Evolutionary conservation across 2,113 vertebrate species (phyloP).

Genomic region (Forbesichthys papilliferus): DNA sequence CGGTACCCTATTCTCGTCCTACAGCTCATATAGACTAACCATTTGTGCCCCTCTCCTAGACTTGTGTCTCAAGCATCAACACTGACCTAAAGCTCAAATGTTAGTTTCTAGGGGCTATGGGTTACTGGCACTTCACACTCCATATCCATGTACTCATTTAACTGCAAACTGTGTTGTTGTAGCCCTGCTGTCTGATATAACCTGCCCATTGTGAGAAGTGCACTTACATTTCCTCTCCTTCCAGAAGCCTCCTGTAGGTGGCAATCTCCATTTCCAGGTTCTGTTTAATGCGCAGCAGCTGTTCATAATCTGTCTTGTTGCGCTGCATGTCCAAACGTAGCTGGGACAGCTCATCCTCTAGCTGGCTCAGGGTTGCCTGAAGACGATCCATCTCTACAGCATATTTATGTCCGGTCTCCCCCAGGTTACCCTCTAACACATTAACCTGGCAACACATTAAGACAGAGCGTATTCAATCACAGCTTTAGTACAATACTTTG

Average conservation of each 20-base stretch:
- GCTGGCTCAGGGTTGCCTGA: conserved; percentile 64
- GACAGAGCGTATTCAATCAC: background rate
- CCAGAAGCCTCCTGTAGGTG: conserved; percentile 80
- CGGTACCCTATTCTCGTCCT: no score
- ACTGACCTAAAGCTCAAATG: no score
- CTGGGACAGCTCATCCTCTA: conserved; percentile 78
- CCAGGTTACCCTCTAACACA: conserved; percentile 76
- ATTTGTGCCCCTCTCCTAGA: no score
- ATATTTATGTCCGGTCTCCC: conserved; percentile 73
- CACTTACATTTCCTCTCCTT: conserved; percentile 79
- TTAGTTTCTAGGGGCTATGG: no score
- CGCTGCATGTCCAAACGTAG: conserved; percentile 78
- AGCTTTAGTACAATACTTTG: no score
- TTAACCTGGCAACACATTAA: conserved; percentile 44
- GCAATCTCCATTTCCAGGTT: conserved; percentile 83
- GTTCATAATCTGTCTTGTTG: conserved; percentile 78
- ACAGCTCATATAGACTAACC: no score
- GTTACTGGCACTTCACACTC: no score
- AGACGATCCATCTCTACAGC: conserved; percentile 71
- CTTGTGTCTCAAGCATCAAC: no score
- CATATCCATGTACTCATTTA: no score
- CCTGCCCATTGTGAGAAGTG: background rate
- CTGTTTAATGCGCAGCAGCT: conserved; percentile 80
- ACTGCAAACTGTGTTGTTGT: background rate
- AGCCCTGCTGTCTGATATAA: background rate